A percentile compares a stretch with the other conserved stretches of the same genome.
phyloP scores from a whole-genome alignment of 1,140 invertebrate species.

The Polypedilum vanderplanki region DNA sequence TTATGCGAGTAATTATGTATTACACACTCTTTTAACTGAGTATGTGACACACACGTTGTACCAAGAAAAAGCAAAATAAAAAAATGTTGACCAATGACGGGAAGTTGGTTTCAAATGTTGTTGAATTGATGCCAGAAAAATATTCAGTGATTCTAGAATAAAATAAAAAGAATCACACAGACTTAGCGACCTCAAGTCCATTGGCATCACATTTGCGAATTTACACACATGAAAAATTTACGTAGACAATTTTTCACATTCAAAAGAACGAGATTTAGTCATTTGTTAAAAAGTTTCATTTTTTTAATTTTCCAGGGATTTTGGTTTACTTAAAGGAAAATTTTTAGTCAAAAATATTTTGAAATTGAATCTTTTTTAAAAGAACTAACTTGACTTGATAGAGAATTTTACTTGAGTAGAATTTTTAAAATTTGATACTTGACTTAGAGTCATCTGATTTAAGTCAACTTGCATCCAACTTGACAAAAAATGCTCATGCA shows the following conservation, averaged over 20 bases:
- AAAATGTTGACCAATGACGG: neutral
- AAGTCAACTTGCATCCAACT: too few species aligned
- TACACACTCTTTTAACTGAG: neutral
- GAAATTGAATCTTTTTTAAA: too few species aligned
- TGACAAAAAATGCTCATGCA: too few species aligned
- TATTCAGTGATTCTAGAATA: neutral
- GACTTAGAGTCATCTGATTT: too few species aligned
- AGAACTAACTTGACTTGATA: too few species aligned
- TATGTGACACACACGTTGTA: neutral
- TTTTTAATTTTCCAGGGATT: too few species aligned
- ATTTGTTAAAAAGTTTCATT: too few species aligned
- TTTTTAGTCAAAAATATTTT: too few species aligned
- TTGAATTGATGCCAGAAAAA: constrained; percentile 2
- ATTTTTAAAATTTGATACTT: too few species aligned
- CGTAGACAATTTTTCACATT: neutral
- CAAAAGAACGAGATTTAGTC: neutral
- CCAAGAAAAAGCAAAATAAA: neutral
- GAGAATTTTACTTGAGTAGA: too few species aligned
- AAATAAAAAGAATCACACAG: neutral
- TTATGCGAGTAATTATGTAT: neutral
- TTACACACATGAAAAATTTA: too few species aligned
- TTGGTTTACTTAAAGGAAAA: too few species aligned
- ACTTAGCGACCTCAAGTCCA: neutral
- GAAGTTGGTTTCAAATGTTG: neutral
- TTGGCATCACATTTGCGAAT: neutral